Base-by-base conservation (phyloP, 2,797 vertebrate species). In the Myoxocephalus aenaeus region DNA sequence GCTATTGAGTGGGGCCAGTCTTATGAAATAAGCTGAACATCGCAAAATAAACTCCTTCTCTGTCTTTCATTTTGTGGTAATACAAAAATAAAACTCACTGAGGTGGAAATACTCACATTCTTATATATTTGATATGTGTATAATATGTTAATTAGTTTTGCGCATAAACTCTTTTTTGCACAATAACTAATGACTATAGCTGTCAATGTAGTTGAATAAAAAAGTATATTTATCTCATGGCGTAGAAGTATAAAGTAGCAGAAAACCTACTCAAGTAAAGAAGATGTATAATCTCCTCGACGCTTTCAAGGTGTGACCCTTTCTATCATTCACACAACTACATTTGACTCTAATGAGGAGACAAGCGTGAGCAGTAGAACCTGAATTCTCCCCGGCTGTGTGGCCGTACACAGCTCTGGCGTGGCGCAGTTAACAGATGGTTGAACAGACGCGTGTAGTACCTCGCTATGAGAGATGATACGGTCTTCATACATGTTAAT, bases 401-500 rank as follows among this genome's bases (percentile, higher is more conserved):
- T 44, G 66, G 69, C 20, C 32, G 3, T 46, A 42, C 34, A 9
- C 54, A 2, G 63, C 71, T 80, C 54, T 71, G 83, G 58, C 65
- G 32, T 5, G 51, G 62, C 10, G n/a, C 70, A 53, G 18, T 77
- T 72, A 81, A 80, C 88, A 87, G 77, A 91, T 87, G 81, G 84
- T 51, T 68, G 58, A 82, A 61, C 82, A 85, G 78, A 81, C 63
- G 54, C 68, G 65, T 68, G 57, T 34, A 27, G 15, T 18, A 36
- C 64, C 57, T 34, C 20, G 8, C 73, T 61, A 70, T 63, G 70
- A 83, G 75, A 72, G 76, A 84, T 70, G 70, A 88, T 87, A 69
- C 56, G 7, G 1, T 82, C 78, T 70, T 86, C 80, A 87, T 88
- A 86, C 77, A 83, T 77, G 73, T 79, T 84, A 80, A 90, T 74